Conservation (phyloP, 1,140 invertebrate genomes). For the Eufriesea mexicana region DNA sequence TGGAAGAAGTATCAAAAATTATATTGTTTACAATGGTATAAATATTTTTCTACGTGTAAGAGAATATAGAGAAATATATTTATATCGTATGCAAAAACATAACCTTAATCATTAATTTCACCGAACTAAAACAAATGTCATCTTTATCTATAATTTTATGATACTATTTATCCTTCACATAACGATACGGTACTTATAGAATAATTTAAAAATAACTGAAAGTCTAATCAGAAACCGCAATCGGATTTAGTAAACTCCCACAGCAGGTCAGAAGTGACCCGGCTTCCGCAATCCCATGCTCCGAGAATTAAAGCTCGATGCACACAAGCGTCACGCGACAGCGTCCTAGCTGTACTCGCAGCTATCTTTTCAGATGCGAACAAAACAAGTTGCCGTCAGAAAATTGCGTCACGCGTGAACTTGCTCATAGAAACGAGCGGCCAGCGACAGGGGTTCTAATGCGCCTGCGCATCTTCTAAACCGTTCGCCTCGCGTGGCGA, state of each 20-base stretch:
- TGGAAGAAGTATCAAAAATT: no score
- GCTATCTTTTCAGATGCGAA: neutral
- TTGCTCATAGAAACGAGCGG: neutral
- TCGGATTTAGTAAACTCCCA: neutral
- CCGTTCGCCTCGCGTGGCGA: neutral
- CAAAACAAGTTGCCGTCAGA: neutral
- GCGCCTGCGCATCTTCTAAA: neutral
- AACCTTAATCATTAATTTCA: no score
- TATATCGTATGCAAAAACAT: no score
- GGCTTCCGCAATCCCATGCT: neutral
- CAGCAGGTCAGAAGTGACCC: no score
- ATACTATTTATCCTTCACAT: no score
- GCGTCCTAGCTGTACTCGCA: neutral
- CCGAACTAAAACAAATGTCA: no score
- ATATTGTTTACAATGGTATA: no score
- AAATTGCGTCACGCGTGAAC: constrained; percentile 3
- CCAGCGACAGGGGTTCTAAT: neutral
- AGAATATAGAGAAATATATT: no score
- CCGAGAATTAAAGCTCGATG: neutral
- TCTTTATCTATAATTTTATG: no score
- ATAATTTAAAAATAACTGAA: no score
- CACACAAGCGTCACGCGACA: neutral
- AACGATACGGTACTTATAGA: no score
- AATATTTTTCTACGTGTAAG: no score
- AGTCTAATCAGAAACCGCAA: neutral